Evolutionary conservation across 2,113 vertebrate species (phyloP), one percentile per base, ranked within the genome.

Genomic region (Geococcyx californianus): DNA sequence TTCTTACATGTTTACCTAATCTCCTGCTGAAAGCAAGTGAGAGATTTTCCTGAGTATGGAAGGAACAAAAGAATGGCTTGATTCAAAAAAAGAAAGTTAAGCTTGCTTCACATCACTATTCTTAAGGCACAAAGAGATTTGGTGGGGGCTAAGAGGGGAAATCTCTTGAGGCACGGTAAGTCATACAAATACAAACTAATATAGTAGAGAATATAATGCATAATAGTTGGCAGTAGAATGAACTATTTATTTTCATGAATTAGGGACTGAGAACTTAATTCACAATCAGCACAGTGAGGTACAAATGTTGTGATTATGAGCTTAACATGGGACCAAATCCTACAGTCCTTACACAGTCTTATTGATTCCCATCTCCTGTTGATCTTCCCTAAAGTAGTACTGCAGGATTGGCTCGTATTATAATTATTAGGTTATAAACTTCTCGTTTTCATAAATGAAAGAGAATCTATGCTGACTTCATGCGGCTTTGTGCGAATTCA

Each of bases 161-260:
- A 93, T 54, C 70, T 89, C 77, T 63, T 45, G 56, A 82, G 58
- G 40, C 29, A 73, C 33, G 7, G 17, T 62, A 87, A 91, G n/a
- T 52, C 52, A 78, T 55, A 76, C 19, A 74, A 74, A 85, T 76
- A 79, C 42, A 91, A 94, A 89, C 14, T 62, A 70, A 12, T 81
- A 76, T 52, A 88, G 45, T 51, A 78, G 83, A 66, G 79, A 94
- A 89, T 84, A 94, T 78, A 96, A 93, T 86, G 67, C 67, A 95
- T 95, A 96, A 95, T 75, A 74, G 74, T 45, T 96, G 92, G 91
- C 93, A 97, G 34, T 58, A 89, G 64, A 89, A 70, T n/a, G 23
- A 16, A 60, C 33, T 93, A 77, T 94, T 96, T 94, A 91, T 96
- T 93, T 96, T 94, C 19, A 36, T 47, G 58, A 91, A 87, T 79